Evolutionary conservation across 2,888 invertebrate genomes (phyloP).

Genomic region (Ommatoiulus sabulosus): DNA sequence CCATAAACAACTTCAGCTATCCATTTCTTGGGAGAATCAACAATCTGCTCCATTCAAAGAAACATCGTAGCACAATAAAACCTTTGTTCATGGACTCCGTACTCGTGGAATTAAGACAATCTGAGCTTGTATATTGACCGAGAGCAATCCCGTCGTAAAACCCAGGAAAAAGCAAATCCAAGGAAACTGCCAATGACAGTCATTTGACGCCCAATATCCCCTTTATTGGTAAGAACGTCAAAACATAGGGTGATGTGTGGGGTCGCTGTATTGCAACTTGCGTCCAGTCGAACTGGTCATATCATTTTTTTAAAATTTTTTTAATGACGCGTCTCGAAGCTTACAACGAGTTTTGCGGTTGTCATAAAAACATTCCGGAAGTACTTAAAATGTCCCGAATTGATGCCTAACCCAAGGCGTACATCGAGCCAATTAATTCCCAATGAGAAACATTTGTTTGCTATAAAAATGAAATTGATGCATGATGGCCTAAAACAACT

Average conservation of each 20-base stretch:
- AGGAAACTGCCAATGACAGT: slow-evolving; percentile 13
- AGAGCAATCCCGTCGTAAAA: slow-evolving; percentile 5
- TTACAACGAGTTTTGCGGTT: slow-evolving; percentile 15
- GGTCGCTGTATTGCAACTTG: neutral
- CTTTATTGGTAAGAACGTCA: neutral
- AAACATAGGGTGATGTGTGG: neutral
- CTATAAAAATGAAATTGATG: neutral
- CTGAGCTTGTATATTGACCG: slow-evolving; percentile 5
- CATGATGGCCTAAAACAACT: neutral
- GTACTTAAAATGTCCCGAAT: neutral
- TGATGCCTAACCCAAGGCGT: neutral
- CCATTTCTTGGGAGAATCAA: slow-evolving; percentile 5
- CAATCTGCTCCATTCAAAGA: neutral
- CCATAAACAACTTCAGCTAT: neutral
- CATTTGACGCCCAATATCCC: neutral
- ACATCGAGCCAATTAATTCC: neutral
- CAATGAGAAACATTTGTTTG: neutral
- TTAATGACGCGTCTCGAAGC: neutral
- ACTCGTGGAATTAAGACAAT: slow-evolving; percentile 36
- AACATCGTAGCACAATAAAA: slow-evolving; percentile 6
- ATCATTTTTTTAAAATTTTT: neutral
- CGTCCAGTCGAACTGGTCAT: neutral
- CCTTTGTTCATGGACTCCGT: slow-evolving; percentile 31
- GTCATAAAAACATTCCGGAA: neutral
- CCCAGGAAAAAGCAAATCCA: slow-evolving; percentile 1